A percentile compares a stretch with the other conserved stretches of the same genome.
phyloP scores from a whole-genome alignment of 2,888 invertebrate species.

The Anagyrus pseudococci region DNA sequence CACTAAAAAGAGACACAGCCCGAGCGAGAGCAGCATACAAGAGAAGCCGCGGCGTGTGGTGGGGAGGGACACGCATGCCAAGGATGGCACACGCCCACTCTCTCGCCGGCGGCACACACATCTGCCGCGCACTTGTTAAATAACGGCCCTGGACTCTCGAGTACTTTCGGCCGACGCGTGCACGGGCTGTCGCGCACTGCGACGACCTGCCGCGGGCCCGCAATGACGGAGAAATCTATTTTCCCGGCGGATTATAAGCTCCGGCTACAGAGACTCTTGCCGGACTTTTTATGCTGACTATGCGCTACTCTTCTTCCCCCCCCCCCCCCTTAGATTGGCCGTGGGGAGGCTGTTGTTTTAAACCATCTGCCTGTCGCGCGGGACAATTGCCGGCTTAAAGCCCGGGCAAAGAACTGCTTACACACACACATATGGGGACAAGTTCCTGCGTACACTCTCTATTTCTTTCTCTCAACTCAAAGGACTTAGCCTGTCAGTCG shows the following conservation, averaged over 20 bases:
- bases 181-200: background rate
- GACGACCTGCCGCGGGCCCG: background rate
- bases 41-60: background rate
- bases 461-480: no score
- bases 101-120: constrained; percentile 36
- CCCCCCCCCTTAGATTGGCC: background rate
- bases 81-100: background rate
- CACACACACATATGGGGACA: background rate
- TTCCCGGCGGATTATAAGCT: constrained; percentile 27
- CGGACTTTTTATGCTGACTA: background rate
- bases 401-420: background rate
- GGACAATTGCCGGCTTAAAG: background rate
- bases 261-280: background rate
- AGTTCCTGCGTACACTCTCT: background rate
- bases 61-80: background rate
- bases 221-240: constrained; percentile 28
- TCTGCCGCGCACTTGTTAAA: constrained; percentile 48
- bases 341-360: constrained; percentile 7
- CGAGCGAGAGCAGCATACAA: no score
- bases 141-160: constrained; percentile 24
- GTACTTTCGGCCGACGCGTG: background rate
- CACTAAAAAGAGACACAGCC: no score
- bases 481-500: no score
- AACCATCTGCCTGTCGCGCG: constrained; percentile 17
- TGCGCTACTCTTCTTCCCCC: background rate